phyloP scores from a whole-genome alignment of 2,888 invertebrate species.

The Callyntrura sp. region DNA sequence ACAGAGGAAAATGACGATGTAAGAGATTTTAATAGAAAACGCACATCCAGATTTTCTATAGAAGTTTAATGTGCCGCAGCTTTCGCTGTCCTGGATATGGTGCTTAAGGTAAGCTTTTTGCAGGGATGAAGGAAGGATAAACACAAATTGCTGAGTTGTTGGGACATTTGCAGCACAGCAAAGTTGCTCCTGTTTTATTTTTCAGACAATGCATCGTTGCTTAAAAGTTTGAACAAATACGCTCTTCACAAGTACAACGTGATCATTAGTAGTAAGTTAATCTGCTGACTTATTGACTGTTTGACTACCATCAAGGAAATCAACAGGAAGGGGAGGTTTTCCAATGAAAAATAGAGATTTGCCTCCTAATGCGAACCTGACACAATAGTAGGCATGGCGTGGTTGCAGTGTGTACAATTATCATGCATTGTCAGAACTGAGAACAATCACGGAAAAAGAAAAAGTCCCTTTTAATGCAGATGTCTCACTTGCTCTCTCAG shows the following conservation, averaged over 20 bases:
- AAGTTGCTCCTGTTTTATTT: constrained; percentile 1
- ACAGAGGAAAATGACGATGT: not conserved
- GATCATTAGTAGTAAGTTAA: constrained; percentile 51
- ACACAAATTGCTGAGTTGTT: not conserved
- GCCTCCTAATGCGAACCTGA: constrained; percentile 68
- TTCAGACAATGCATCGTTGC: not conserved
- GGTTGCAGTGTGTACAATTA: constrained; percentile 18
- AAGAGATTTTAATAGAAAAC: not conserved
- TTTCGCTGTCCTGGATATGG: too few species aligned
- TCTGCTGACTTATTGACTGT: constrained; percentile 68
- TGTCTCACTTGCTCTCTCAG: constrained; percentile 26
- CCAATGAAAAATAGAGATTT: constrained; percentile 63
- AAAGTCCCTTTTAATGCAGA: constrained; percentile 61
- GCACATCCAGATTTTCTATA: not conserved
- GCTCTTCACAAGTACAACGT: constrained; percentile 28
- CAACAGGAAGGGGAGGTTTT: constrained; percentile 57
- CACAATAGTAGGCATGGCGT: constrained; percentile 68
- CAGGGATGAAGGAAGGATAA: not conserved
- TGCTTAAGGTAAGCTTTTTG: not conserved
- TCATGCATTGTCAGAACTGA: constrained; percentile 10
- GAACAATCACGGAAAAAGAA: not conserved
- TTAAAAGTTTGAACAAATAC: not conserved
- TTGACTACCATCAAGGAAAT: constrained; percentile 40
- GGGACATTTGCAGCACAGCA: not conserved
- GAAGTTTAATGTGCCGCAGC: not conserved